phyloP scores from a whole-genome alignment of 2,113 vertebrate species.

The Elgaria multicarinata region DNA sequence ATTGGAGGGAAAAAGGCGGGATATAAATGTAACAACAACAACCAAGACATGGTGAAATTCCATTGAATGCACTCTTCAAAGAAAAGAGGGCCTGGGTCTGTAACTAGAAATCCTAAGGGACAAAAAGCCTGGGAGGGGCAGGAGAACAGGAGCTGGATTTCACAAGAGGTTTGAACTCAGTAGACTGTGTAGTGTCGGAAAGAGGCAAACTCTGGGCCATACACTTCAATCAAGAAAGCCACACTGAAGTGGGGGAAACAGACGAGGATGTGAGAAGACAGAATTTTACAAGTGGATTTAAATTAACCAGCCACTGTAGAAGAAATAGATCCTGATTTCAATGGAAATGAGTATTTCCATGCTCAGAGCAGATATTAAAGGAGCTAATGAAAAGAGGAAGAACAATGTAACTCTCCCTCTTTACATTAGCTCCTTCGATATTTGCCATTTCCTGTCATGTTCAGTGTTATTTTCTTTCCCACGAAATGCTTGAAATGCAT shows the following conservation, averaged over 20 bases:
- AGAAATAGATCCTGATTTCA: not conserved
- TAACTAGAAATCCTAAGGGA: not conserved
- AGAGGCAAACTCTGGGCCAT: not conserved
- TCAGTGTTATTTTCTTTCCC: not conserved
- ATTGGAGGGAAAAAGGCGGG: too few species aligned
- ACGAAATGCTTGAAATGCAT: conserved; percentile 39
- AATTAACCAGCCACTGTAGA: not conserved
- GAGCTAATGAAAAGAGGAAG: not conserved
- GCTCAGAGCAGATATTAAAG: not conserved
- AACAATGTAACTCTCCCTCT: not conserved
- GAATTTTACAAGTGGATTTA: not conserved
- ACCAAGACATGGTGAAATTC: not conserved
- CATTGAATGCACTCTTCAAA: not conserved
- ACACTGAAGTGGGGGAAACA: not conserved
- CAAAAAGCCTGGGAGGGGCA: not conserved
- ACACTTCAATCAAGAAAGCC: not conserved
- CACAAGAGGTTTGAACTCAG: not conserved
- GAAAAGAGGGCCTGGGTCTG: not conserved
- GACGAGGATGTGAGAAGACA: too few species aligned
- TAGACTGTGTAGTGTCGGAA: too few species aligned
- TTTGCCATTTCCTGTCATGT: conserved; percentile 32
- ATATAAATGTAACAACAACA: too few species aligned
- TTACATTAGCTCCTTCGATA: not conserved
- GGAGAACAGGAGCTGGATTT: not conserved
- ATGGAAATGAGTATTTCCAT: not conserved